Evolutionary conservation across 2,797 vertebrate species (phyloP).

Genomic region (Propithecus deckenii): DNA sequence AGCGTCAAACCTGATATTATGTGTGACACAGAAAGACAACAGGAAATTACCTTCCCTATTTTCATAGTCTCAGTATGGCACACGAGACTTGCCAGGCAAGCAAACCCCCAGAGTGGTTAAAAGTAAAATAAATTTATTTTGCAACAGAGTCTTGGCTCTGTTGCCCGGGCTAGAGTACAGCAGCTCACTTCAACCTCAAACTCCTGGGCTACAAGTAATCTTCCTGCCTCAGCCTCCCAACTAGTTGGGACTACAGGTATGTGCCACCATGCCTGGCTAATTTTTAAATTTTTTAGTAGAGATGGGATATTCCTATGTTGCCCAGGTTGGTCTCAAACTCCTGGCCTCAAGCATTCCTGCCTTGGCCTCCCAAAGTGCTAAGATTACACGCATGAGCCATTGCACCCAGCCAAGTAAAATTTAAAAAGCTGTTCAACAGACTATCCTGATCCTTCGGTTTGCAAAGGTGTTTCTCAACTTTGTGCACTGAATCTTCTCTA

Average conservation of each 20-base stretch:
- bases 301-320: not conserved
- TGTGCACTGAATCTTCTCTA: not conserved
- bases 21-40: not conserved
- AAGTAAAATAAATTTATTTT: not conserved
- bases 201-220: not conserved
- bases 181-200: not conserved
- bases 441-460: not conserved
- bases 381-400: not conserved
- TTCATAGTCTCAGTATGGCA: not conserved
- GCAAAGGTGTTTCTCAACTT: no score
- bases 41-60: not conserved
- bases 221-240: not conserved
- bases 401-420: not conserved
- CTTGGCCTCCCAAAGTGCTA: not conserved
- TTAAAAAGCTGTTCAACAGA: not conserved
- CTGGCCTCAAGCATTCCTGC: not conserved
- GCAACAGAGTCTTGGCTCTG: not conserved
- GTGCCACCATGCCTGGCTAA: not conserved
- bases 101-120: not conserved
- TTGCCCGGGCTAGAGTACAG: not conserved
- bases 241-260: not conserved
- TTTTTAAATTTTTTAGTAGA: not conserved
- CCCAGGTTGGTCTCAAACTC: not conserved
- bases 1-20: not conserved
- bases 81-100: not conserved